These are phyloP conservation scores for Caenorhabditis inopinata DNA, from an alignment of 1,140 invertebrate genomes.

Conservation along the genomic window DNA sequence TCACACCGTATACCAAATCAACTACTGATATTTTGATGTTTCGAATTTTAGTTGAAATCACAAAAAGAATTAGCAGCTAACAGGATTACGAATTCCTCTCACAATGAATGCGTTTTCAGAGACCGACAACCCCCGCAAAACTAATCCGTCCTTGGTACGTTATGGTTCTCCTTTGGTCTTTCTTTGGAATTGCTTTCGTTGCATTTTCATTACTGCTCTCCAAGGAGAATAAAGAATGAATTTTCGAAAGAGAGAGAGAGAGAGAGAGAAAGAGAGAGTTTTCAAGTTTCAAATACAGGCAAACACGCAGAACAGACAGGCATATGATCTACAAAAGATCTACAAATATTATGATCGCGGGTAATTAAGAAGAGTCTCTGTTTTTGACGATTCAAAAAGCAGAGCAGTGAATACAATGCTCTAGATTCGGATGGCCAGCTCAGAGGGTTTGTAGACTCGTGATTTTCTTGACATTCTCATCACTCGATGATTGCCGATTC, in stretches of 20 bases:
- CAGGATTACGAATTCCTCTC: background rate
- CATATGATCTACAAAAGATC: slow-evolving; percentile 17
- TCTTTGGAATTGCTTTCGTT: background rate
- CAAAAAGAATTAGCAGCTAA: background rate
- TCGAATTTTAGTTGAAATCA: background rate
- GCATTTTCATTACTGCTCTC: no score
- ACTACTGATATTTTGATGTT: background rate
- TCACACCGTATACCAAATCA: background rate
- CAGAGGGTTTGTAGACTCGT: background rate
- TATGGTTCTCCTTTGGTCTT: background rate
- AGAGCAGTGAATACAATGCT: background rate
- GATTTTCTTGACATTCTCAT: background rate
- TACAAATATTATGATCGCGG: slow-evolving; percentile 7
- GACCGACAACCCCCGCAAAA: background rate
- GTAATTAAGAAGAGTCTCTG: background rate
- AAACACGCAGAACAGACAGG: background rate
- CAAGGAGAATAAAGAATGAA: no score
- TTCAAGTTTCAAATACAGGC: background rate
- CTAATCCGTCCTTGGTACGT: background rate
- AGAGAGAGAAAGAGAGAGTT: no score
- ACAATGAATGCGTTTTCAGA: background rate
- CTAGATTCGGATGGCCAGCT: background rate
- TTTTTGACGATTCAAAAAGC: slow-evolving; percentile 7
- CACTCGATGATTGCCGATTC: background rate
- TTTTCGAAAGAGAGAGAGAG: no score